Evolutionary conservation across 2,797 vertebrate genomes (phyloP).

Genomic region (Falco naumanni): DNA sequence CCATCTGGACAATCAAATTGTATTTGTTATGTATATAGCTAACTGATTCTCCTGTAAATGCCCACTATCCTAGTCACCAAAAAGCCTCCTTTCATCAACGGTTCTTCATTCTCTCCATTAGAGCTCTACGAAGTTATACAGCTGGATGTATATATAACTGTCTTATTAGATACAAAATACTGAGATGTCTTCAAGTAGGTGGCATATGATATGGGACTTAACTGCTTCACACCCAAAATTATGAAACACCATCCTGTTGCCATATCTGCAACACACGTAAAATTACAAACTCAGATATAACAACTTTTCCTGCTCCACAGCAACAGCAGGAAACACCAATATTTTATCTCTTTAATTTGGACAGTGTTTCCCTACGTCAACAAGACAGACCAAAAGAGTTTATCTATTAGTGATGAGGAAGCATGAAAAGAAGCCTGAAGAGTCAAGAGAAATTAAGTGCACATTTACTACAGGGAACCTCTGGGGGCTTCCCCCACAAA

Average conservation of each 20-base stretch:
- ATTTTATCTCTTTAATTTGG: not conserved
- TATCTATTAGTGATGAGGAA: not conserved
- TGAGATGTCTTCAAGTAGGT: not conserved
- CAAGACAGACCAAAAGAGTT: not conserved
- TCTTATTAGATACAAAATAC: not conserved
- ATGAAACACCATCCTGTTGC: not conserved
- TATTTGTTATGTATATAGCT: not conserved
- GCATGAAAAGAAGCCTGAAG: not conserved
- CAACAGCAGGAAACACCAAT: not conserved
- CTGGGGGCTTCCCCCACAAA: not conserved
- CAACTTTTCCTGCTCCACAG: not conserved
- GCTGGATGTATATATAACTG: not conserved
- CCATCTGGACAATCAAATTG: not conserved
- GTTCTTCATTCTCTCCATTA: not conserved
- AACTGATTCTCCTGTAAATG: not conserved
- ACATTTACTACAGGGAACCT: not conserved
- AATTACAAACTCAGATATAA: not conserved
- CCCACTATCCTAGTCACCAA: not conserved
- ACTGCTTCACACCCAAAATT: not conserved
- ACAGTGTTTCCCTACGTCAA: not conserved
- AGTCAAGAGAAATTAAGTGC: not conserved
- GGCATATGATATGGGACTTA: not conserved
- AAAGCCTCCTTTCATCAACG: not conserved
- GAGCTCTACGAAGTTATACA: not conserved
- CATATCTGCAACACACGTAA: not conserved